A percentile compares a stretch with the other conserved stretches of the same genome.
Conservation (phyloP, 2,797 vertebrate species). For the Acrossocheilus fasciatus region DNA sequence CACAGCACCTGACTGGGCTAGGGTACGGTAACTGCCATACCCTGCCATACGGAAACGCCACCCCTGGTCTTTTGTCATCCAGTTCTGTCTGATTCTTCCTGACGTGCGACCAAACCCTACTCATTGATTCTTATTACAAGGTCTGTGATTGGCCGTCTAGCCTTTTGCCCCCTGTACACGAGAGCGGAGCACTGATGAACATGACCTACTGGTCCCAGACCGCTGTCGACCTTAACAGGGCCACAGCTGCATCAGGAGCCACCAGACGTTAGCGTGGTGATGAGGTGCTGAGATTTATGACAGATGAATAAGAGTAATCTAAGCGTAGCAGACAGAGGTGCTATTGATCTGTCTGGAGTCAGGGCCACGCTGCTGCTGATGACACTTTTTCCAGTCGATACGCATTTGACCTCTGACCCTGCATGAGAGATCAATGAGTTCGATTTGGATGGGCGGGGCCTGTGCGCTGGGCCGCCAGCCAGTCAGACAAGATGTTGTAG, state of each 20-base stretch:
- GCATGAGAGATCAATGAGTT: slow-evolving; percentile 87
- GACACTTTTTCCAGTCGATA: slow-evolving; percentile 90
- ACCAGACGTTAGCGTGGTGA: slow-evolving; percentile 51
- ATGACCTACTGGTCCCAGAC: slow-evolving; percentile 48
- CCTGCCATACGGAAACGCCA: no score
- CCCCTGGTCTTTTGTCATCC: neutral
- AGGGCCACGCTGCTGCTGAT: slow-evolving; percentile 87
- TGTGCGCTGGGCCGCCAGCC: neutral
- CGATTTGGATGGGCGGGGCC: slow-evolving; percentile 83
- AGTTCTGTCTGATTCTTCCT: neutral
- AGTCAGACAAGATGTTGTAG: slow-evolving; percentile 10
- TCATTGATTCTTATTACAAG: slow-evolving; percentile 39
- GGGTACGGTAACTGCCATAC: no score
- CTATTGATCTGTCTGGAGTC: slow-evolving; percentile 94
- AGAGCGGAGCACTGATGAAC: slow-evolving; percentile 48
- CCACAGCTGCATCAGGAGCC: slow-evolving; percentile 36
- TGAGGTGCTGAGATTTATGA: slow-evolving; percentile 77
- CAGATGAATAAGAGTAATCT: slow-evolving; percentile 90
- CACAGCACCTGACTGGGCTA: no score
- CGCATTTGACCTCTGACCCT: slow-evolving; percentile 88
- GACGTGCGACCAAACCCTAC: slow-evolving; percentile 34
- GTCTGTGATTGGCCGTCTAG: slow-evolving; percentile 48
- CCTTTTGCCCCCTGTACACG: slow-evolving; percentile 44
- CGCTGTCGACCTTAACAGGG: neutral
- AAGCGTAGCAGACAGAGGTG: slow-evolving; percentile 84